Evolutionary conservation across 1,140 invertebrate genomes (phyloP).

Genomic region (Uloborus diversus): DNA sequence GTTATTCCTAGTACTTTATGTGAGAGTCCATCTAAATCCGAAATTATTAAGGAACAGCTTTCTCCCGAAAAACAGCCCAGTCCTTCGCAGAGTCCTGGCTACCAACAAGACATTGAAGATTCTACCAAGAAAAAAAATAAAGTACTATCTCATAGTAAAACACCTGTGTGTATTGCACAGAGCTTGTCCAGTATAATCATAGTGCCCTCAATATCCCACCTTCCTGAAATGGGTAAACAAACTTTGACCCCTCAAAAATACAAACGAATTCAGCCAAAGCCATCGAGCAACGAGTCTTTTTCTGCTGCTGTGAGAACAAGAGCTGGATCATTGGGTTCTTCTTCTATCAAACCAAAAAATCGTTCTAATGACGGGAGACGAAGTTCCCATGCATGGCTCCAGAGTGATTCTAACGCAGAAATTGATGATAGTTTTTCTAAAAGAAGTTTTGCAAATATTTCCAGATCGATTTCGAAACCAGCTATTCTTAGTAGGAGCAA

Average conservation of each 20-base stretch:
- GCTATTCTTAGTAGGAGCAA: no score
- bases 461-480: no score
- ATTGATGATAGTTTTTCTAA: neutral
- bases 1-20: neutral
- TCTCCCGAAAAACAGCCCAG: no score
- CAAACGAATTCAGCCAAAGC: conserved; percentile 68
- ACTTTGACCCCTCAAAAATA: conserved; percentile 63
- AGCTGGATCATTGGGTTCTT: conserved; percentile 63
- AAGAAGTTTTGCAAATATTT: neutral
- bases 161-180: conserved; percentile 40
- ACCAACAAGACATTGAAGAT: conserved; percentile 9
- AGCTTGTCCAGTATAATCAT: conserved; percentile 51
- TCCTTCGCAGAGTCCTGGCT: neutral
- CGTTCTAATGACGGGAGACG: conserved; percentile 31
- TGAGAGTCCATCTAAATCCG: no score
- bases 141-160: conserved; percentile 15
- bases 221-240: conserved; percentile 11
- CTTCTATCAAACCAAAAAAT: conserved; percentile 20
- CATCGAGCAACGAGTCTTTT: conserved; percentile 62
- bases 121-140: conserved; percentile 17
- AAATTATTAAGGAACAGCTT: no score
- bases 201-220: conserved; percentile 34
- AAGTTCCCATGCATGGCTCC: conserved; percentile 44
- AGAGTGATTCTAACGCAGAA: conserved; percentile 21
- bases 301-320: conserved; percentile 72